Conservation (phyloP, 2,888 invertebrate species). For the Hermaeophaga mercurialis region DNA sequence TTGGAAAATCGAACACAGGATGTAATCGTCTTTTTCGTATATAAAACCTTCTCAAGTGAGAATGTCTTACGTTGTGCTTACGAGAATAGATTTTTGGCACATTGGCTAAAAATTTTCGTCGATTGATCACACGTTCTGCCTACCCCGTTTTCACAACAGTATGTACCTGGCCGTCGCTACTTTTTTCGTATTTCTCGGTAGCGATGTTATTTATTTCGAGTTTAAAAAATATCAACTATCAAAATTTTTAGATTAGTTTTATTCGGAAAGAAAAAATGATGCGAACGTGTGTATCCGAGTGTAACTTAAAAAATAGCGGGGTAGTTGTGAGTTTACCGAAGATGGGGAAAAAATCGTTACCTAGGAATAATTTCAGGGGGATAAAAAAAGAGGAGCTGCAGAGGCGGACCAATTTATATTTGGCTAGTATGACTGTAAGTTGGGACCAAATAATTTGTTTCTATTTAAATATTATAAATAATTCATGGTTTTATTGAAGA, state of each 20-base stretch:
- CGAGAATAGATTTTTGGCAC: constrained; percentile 54
- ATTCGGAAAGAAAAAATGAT: too few relatives aligned
- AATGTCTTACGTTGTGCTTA: constrained; percentile 32
- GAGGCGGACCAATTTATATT: constrained; percentile 72
- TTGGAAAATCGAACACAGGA: constrained; percentile 9
- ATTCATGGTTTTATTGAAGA: too few relatives aligned
- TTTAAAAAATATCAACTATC: too few relatives aligned
- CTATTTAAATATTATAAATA: too few relatives aligned
- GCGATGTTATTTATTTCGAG: too few relatives aligned
- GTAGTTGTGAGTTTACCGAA: constrained; percentile 32
- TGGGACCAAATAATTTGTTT: too few relatives aligned
- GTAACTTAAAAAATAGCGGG: constrained; percentile 41
- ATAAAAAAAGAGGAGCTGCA: constrained; percentile 77
- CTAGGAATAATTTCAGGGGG: constrained; percentile 74
- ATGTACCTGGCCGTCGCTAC: constrained; percentile 12
- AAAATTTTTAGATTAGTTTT: too few relatives aligned
- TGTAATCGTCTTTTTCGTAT: constrained; percentile 16
- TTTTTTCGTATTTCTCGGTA: constrained; percentile 15
- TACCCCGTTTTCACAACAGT: constrained; percentile 35
- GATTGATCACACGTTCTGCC: constrained; percentile 32
- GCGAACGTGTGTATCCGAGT: constrained; percentile 43
- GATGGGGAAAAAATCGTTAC: constrained; percentile 57
- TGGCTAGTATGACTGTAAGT: constrained; percentile 85
- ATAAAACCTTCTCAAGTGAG: constrained; percentile 21
- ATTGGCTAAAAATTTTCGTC: constrained; percentile 37